Base-by-base conservation (phyloP, 2,888 invertebrate species). In the Liodrosophila aerea region DNA sequence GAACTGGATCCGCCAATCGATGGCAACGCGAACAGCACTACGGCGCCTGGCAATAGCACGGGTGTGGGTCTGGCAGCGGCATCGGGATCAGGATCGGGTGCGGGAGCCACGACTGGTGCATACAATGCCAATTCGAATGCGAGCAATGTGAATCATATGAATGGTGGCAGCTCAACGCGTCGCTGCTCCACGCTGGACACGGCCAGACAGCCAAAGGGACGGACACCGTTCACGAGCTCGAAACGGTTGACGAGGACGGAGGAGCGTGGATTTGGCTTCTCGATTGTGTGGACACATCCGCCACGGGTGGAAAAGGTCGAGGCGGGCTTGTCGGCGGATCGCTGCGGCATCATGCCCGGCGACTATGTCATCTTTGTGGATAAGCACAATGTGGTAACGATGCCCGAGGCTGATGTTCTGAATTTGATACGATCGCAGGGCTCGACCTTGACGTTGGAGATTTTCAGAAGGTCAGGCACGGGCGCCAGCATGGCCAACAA, bases 361-460 rank as follows among this genome's bases (percentile, higher is more conserved):
- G 96, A 96, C 89, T 95, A 96, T 90, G 94, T 97, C 66, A 96
- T 97, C 67, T 96, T 96, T 90, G 95, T 96, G 53, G 96, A 96
- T 72, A 94, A 94, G 87, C 94, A 94, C 88, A 97, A 96, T 88
- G 95, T 97, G 34, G 96, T 96, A 64, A 96, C 95, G 71, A 93
- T 94, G 89, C 93, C 94, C 92, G 85, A 96, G 93, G 93, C 94
- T 78, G 94, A 94, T 90, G 92, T 92, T 73, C 88, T 92, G 74
- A 92, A 92, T 89, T 88, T 92, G 85, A 92, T 69, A 91, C 94
- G 94, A 88, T 93, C 94, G 54, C 93, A 93, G 75, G 95, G 95
- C 66, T 93, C 92, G 87, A 91, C 92, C 81, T 91, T 95, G 76
- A 93, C 92, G 46, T 88, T 95, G 85, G 95, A 95, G 90, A 94